Conservation (phyloP, 2,113 vertebrate genomes). For the Stigmatopora argus region DNA sequence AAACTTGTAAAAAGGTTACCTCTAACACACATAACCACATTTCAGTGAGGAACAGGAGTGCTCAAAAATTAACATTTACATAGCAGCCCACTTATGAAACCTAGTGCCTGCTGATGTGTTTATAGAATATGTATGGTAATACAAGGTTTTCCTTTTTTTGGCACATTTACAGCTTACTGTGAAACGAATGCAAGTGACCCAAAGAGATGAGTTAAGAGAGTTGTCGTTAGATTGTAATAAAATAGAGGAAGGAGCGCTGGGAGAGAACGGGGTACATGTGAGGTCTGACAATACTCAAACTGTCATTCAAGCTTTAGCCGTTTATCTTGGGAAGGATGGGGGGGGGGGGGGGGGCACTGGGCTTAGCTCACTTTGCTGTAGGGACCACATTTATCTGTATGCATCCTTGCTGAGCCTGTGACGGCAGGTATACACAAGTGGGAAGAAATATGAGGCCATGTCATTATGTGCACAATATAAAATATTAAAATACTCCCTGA, state of each 20-base stretch:
- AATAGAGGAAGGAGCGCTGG: conserved; percentile 2
- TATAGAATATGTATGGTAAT: no score
- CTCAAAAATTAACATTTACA: no score
- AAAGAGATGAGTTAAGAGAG: not conserved
- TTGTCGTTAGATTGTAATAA: not conserved
- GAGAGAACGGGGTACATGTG: conserved; percentile 13
- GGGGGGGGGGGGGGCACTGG: conserved; percentile 20
- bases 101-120: no score
- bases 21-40: no score
- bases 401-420: conserved; percentile 43
- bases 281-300: conserved; percentile 41
- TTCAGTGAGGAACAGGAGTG: no score
- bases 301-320: conserved; percentile 62
- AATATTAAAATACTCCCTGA: conserved; percentile 51
- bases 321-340: conserved; percentile 53
- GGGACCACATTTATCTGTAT: conserved; percentile 40
- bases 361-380: conserved; percentile 50
- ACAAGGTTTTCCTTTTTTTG: no score
- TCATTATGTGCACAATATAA: conserved; percentile 49
- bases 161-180: no score
- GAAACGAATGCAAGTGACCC: conserved; percentile 19
- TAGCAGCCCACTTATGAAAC: no score
- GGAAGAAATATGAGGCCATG: conserved; percentile 46
- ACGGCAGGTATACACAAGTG: conserved; percentile 57
- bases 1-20: no score